Evolutionary conservation across 2,888 invertebrate genomes (phyloP).

Genomic region (Lutraria lutraria): DNA sequence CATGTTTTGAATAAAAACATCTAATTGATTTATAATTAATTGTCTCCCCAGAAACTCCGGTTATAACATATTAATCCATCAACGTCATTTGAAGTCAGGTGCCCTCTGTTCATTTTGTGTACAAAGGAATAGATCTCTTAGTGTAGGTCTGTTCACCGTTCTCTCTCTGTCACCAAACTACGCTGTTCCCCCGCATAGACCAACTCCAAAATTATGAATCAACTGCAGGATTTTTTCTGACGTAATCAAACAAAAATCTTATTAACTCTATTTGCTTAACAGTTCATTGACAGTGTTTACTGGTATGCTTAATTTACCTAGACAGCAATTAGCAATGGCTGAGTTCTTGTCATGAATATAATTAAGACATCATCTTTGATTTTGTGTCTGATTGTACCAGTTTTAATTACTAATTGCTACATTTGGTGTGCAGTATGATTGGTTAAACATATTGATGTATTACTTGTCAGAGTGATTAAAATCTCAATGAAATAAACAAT

Average conservation of each 20-base stretch:
- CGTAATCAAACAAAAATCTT: conserved; percentile 1
- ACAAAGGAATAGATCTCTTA: conserved; percentile 9
- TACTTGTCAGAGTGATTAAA: neutral
- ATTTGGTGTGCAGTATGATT: neutral
- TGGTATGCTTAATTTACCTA: neutral
- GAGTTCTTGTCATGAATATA: neutral
- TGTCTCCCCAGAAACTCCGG: neutral
- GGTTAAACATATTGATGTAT: neutral
- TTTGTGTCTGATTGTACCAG: neutral
- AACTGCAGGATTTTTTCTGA: neutral
- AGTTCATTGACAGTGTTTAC: neutral
- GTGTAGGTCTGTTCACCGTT: neutral
- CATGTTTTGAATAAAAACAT: conserved; percentile 3
- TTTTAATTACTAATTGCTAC: neutral
- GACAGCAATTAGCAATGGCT: neutral
- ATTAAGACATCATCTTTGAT: neutral
- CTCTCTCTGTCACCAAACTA: neutral
- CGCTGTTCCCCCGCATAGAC: neutral
- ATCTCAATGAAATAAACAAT: neutral
- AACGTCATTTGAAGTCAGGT: neutral
- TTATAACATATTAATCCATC: conserved; percentile 3
- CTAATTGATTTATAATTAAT: conserved; percentile 27
- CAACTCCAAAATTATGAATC: neutral
- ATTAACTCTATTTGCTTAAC: neutral
- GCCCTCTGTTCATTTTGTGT: neutral